phyloP scores from a whole-genome alignment of 2,888 invertebrate species.

The Platycheirus albimanus region DNA sequence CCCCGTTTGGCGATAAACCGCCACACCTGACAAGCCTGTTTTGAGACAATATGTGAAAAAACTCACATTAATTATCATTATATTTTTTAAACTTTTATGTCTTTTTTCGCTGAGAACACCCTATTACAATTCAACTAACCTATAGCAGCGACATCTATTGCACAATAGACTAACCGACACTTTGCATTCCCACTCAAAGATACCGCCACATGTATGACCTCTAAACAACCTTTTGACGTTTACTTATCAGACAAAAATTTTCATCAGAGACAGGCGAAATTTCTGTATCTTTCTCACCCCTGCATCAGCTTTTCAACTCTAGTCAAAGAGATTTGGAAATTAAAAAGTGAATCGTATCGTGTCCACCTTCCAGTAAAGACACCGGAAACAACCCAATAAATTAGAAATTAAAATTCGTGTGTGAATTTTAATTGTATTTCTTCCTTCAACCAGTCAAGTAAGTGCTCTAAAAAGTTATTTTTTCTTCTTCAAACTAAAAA shows the following conservation, averaged over 20 bases:
- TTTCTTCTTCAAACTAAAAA: constrained; percentile 6
- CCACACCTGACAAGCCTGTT: no score
- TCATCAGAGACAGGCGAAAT: constrained; percentile 52
- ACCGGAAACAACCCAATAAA: constrained; percentile 58
- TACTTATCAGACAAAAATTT: constrained; percentile 65
- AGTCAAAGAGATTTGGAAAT: constrained; percentile 67
- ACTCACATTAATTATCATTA: no score
- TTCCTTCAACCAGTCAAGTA: constrained; percentile 43
- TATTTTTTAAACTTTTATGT: no score
- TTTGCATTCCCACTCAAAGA: constrained; percentile 75
- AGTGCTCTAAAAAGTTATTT: constrained; percentile 43
- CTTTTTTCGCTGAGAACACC: no score
- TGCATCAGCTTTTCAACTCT: constrained; percentile 17
- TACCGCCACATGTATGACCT: constrained; percentile 75
- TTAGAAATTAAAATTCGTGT: constrained; percentile 22
- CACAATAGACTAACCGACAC: background rate
- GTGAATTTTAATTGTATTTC: constrained; percentile 46
- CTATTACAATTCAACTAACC: no score
- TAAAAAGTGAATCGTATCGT: constrained; percentile 76
- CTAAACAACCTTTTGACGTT: constrained; percentile 82
- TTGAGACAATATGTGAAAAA: no score
- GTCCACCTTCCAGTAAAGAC: constrained; percentile 80
- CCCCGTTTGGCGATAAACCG: no score
- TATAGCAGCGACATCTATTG: no score
- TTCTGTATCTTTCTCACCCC: constrained; percentile 58